A percentile compares a stretch with the other conserved stretches of the same genome.
Evolutionary conservation across 2,113 vertebrate genomes (phyloP).

Genomic region (Dolichotis patagonum): DNA sequence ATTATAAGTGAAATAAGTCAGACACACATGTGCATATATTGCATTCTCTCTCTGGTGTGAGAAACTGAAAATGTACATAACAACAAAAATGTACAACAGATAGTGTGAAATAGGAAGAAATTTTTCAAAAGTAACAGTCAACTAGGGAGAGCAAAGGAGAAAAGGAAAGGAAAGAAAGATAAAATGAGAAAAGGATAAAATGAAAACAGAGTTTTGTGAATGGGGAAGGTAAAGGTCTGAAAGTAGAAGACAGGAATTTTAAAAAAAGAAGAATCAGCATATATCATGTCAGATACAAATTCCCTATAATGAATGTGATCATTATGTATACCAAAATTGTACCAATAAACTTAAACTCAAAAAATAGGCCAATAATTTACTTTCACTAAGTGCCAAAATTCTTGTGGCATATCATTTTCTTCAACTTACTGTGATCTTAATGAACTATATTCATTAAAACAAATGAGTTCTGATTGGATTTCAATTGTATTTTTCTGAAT

Average conservation of each 20-base stretch:
- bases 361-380: not conserved
- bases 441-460: not conserved
- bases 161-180: not conserved
- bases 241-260: not conserved
- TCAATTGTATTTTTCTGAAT: not conserved
- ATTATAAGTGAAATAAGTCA: not conserved
- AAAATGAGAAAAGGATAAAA: not conserved
- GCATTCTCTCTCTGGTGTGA: not conserved
- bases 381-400: conserved; percentile 32
- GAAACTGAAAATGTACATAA: not conserved
- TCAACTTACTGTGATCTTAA: not conserved
- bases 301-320: not conserved
- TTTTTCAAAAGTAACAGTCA: not conserved
- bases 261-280: not conserved
- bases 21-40: not conserved
- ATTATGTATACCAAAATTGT: not conserved
- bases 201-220: not conserved
- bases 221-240: not conserved
- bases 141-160: too few species aligned
- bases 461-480: not conserved
- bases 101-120: not conserved
- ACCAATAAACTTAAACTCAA: not conserved
- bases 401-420: not conserved
- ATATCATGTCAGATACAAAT: not conserved
- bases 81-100: not conserved